Evolutionary conservation across 2,888 invertebrate species (phyloP).

Genomic region (Conistra vaccinii): DNA sequence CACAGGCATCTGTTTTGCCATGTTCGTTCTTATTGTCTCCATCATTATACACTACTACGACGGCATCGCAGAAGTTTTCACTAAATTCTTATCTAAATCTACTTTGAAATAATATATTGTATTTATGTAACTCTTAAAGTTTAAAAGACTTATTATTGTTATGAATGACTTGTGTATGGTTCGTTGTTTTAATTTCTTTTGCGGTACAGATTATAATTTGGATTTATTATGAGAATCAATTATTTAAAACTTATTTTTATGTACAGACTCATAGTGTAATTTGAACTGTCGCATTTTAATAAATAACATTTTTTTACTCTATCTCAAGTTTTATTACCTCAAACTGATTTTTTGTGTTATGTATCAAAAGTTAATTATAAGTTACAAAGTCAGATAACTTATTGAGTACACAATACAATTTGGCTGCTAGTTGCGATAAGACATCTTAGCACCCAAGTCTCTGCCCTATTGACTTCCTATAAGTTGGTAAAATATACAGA

Average conservation of each 20-base stretch:
- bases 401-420: neutral
- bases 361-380: neutral
- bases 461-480: neutral
- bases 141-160: conserved; percentile 67
- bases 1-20: conserved; percentile 91
- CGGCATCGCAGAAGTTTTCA: conserved; percentile 75
- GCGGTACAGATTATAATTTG: conserved; percentile 59
- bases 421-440: neutral
- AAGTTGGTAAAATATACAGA: neutral
- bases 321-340: conserved; percentile 23
- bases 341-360: neutral
- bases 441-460: neutral
- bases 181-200: conserved; percentile 59
- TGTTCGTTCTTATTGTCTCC: conserved; percentile 92
- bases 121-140: conserved; percentile 53
- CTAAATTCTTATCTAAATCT: conserved; percentile 77
- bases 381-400: neutral
- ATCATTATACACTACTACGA: conserved; percentile 91
- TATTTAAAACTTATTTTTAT: conserved; percentile 68
- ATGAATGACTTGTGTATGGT: conserved; percentile 53
- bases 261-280: conserved; percentile 73
- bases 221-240: conserved; percentile 52
- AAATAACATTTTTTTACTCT: conserved; percentile 72
- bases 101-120: conserved; percentile 29
- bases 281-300: conserved; percentile 75